Conservation (phyloP, 1,140 invertebrate species). For the Sweltsa coloradensis region DNA sequence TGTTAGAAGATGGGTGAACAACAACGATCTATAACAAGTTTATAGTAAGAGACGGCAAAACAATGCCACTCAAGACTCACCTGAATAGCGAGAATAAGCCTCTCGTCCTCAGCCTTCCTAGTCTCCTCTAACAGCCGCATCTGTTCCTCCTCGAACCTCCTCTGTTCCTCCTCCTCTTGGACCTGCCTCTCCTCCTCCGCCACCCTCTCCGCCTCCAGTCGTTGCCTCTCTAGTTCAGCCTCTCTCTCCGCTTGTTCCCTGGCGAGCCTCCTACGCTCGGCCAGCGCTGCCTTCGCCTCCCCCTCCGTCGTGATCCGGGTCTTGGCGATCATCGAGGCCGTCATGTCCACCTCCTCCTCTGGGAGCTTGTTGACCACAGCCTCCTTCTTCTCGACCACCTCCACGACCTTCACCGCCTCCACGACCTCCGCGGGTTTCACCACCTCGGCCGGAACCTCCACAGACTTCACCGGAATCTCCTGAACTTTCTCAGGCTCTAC, state of each 20-base stretch:
- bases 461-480: slow-evolving; percentile 30
- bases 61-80: slow-evolving; percentile 25
- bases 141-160: slow-evolving; percentile 62
- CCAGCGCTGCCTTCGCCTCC: slow-evolving; percentile 78
- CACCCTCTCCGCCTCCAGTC: slow-evolving; percentile 57
- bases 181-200: slow-evolving; percentile 58
- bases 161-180: slow-evolving; percentile 70
- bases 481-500: slow-evolving; percentile 15
- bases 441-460: slow-evolving; percentile 24
- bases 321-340: slow-evolving; percentile 58
- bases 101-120: slow-evolving; percentile 56
- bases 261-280: slow-evolving; percentile 68
- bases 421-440: slow-evolving; percentile 14
- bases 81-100: slow-evolving; percentile 57
- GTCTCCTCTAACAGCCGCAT: slow-evolving; percentile 55
- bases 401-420: slow-evolving; percentile 11
- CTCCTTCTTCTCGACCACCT: slow-evolving; percentile 14
- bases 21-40: too few species aligned
- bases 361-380: neutral
- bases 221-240: slow-evolving; percentile 65
- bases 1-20: too few species aligned
- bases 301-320: slow-evolving; percentile 72
- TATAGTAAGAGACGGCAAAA: too few species aligned
- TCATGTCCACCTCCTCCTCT: slow-evolving; percentile 28
- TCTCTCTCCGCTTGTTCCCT: slow-evolving; percentile 76